Evolutionary conservation across 2,888 invertebrate genomes (phyloP), one percentile per base, ranked within the genome.

Genomic region (Cerastis rubricosa): DNA sequence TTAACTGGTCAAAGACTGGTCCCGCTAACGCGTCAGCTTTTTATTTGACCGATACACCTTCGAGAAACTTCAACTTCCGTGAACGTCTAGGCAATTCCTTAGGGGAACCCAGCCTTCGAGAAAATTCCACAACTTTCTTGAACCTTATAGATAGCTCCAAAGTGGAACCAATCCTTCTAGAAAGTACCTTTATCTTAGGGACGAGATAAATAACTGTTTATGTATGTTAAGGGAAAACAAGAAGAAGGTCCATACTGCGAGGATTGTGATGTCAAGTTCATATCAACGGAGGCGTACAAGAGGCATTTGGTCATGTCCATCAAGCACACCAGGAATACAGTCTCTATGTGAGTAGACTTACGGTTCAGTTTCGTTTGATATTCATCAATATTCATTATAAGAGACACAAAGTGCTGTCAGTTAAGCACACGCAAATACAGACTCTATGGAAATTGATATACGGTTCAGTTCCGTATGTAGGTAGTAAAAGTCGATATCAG

Each of bases 291-390:
- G 77, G 96, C 96, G 22, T 96, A 91, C 90, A 95, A 95, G 84
- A 89, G 96, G 11, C 96, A 96, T 85, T 92, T 94, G 93, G 94
- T 95, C 79, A 96, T 94, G 45, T 95, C 96, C 0, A 91, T 92
- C 71, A 96, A 95, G 66, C 89, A 92, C 88, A 88, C 89, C 0
- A 79, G 85, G 67, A 85, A 49, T 47, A 88, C 88, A 7, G 91
- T 93, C 82, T 92, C 93, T 80, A 94, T 91, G 95, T 95, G 54
- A 87, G 92, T 91, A 6, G 35, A n/a, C 0, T 51, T 63, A 78
- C 3, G 40, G 70, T 45, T 80, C 7, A 45, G 4, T 71, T 77
- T 72, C 2, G 54, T 63, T 75, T 66, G 25, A 57, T 9, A 29
- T 57, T 25, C 25, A 47, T 47, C 6, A 47, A 5, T 47, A 14